Conservation (phyloP, 2,888 invertebrate genomes). For the Zhuqinia jingwanae region DNA sequence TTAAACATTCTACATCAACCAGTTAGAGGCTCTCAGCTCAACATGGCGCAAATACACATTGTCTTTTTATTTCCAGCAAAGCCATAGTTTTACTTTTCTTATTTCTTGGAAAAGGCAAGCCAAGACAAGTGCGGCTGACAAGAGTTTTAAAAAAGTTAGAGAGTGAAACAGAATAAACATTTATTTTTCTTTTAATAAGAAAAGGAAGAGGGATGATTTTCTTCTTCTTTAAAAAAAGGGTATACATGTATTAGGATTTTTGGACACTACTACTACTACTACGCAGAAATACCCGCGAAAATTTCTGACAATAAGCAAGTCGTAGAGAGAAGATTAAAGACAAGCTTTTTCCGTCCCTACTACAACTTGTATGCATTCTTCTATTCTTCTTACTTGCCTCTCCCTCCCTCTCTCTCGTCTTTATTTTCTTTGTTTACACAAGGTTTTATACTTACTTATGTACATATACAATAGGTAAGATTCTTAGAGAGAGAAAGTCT, state of each 20-base stretch:
- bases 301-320: not conserved
- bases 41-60: not conserved
- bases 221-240: not conserved
- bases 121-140: too few relatives aligned
- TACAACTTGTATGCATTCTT: slow-evolving; percentile 27
- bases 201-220: not conserved
- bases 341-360: slow-evolving; percentile 45
- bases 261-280: too few relatives aligned
- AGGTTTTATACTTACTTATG: too few relatives aligned
- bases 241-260: too few relatives aligned
- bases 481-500: not conserved
- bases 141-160: not conserved
- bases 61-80: not conserved
- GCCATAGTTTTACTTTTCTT: too few relatives aligned
- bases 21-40: too few relatives aligned
- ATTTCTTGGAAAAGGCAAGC: not conserved
- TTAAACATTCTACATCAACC: not conserved
- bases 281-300: too few relatives aligned
- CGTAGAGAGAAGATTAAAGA: slow-evolving; percentile 13
- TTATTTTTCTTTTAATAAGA: not conserved
- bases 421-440: slow-evolving; percentile 23
- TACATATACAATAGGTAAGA: not conserved
- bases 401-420: not conserved
- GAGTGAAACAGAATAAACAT: slow-evolving; percentile 6
- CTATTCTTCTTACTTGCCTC: slow-evolving; percentile 9